Evolutionary conservation across 2,797 vertebrate species (phyloP).

Genomic region (Champsocephalus gunnari): DNA sequence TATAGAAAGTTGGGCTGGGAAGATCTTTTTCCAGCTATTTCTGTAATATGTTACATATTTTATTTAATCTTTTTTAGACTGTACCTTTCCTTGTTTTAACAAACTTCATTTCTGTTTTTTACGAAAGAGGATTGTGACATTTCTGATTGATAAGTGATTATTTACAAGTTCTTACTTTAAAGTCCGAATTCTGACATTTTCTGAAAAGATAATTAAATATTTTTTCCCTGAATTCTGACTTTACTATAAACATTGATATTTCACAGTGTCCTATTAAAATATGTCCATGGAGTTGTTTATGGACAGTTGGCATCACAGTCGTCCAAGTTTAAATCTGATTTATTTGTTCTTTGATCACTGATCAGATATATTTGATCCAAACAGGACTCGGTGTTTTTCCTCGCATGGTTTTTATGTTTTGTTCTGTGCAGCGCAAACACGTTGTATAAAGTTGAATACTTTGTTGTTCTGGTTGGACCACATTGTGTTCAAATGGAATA

Average conservation of each 20-base stretch:
- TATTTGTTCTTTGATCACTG: not conserved
- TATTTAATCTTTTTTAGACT: not conserved
- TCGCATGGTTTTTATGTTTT: not conserved
- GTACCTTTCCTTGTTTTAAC: constrained; percentile 1
- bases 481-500: not conserved
- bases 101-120: constrained; percentile 11
- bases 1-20: constrained; percentile 45
- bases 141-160: no score
- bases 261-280: not conserved
- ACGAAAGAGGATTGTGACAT: no score
- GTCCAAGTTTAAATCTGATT: constrained; percentile 2
- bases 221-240: no score
- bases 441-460: not conserved
- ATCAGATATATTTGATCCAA: constrained; percentile 7
- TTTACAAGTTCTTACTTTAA: no score
- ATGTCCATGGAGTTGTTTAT: not conserved
- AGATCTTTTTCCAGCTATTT: constrained; percentile 28
- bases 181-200: no score
- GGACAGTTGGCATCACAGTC: not conserved
- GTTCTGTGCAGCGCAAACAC: not conserved
- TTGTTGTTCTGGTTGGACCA: not conserved
- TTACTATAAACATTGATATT: no score
- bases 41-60: constrained; percentile 25
- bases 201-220: no score
- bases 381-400: not conserved